Conservation (phyloP, 2,113 vertebrate species). For the Daphoenositta chrysoptera region DNA sequence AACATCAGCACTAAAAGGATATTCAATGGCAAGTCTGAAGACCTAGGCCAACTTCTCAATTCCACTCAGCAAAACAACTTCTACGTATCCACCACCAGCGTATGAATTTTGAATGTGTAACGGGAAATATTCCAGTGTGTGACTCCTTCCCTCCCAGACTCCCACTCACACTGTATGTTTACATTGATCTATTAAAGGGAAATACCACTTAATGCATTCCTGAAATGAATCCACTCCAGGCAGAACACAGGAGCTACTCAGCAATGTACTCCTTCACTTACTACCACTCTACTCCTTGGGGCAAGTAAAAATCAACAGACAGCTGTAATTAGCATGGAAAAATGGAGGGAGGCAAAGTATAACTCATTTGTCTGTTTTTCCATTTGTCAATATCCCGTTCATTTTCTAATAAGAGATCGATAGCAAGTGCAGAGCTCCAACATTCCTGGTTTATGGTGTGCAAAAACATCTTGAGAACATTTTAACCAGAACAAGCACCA, state of each 20-base stretch:
- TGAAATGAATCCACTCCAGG: background rate
- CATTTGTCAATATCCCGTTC: background rate
- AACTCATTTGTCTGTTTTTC: background rate
- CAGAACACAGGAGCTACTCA: background rate
- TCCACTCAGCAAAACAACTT: background rate
- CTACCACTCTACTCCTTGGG: background rate
- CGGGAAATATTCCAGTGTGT: background rate
- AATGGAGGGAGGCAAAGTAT: background rate
- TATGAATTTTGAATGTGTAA: background rate
- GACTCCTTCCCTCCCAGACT: background rate
- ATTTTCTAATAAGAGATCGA: background rate
- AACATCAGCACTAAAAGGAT: background rate
- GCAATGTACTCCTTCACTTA: background rate
- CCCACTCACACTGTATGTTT: background rate
- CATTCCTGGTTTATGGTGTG: fast-evolving
- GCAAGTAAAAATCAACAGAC: background rate
- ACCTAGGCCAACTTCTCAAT: background rate
- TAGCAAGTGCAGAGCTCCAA: background rate
- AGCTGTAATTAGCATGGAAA: background rate
- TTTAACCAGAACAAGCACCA: background rate
- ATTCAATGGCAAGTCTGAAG: background rate
- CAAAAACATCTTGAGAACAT: background rate
- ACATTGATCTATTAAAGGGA: background rate
- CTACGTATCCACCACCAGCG: fast-evolving
- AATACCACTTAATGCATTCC: background rate